A percentile compares a stretch with the other conserved stretches of the same genome.
Conservation (phyloP, 2,113 vertebrate species). For the Trematomus loennbergii region DNA sequence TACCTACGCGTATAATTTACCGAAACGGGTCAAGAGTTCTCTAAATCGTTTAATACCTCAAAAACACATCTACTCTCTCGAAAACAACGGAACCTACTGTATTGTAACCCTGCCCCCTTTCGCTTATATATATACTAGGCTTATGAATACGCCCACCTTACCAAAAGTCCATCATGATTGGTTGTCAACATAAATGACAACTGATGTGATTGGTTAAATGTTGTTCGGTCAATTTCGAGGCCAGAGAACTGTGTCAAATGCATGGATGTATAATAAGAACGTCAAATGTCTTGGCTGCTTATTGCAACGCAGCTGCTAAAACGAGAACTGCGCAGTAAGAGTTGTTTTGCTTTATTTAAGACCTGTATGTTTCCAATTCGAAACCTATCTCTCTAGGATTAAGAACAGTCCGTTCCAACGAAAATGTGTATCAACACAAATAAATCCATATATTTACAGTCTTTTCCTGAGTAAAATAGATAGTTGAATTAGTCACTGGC, state of each 20-base stretch:
- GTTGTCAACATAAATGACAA: background rate
- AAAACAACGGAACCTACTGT: constrained; percentile 65
- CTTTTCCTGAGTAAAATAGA: no score
- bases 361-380: background rate
- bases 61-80: background rate
- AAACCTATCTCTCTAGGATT: background rate
- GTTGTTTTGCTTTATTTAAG: background rate
- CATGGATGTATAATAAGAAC: no score
- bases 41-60: constrained; percentile 24
- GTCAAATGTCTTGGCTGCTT: background rate
- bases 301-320: background rate
- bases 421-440: no score
- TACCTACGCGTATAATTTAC: background rate
- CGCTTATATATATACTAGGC: background rate
- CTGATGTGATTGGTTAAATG: constrained; percentile 51
- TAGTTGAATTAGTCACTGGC: no score
- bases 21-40: background rate
- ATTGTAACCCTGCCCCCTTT: constrained; percentile 43
- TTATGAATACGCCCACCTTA: constrained; percentile 13
- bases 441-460: no score
- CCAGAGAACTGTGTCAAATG: background rate
- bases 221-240: background rate
- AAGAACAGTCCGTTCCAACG: background rate
- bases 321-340: background rate
- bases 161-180: constrained; percentile 32